These are phyloP conservation scores for Noctilio leporinus DNA, from an alignment of 2,113 vertebrate genomes.

Conservation along the genomic window DNA sequence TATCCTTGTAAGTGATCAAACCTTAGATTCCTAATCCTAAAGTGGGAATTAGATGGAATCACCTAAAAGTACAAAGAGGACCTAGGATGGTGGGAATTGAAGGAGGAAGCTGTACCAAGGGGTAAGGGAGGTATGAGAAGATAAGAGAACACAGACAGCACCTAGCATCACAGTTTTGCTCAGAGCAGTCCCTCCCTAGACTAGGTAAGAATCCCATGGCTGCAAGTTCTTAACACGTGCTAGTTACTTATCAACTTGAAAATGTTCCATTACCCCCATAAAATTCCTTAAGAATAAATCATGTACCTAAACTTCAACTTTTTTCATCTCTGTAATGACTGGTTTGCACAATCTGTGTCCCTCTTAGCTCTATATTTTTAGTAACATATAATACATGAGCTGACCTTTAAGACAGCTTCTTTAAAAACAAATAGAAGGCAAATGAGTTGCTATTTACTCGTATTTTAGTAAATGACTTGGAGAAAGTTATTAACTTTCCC, in stretches of 20 bases:
- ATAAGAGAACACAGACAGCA: neutral
- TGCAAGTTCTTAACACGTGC: neutral
- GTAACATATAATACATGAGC: neutral
- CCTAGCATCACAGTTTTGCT: neutral
- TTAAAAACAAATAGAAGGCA: neutral
- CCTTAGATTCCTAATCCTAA: neutral
- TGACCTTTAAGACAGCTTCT: neutral
- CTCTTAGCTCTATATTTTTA: neutral
- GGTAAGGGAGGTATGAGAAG: neutral
- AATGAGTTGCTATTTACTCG: neutral
- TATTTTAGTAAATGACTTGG: constrained; percentile 30
- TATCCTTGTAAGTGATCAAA: neutral
- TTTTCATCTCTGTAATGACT: neutral
- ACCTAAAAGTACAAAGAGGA: neutral
- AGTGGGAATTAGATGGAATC: neutral
- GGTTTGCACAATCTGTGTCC: neutral
- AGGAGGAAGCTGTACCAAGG: neutral
- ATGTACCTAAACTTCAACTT: neutral
- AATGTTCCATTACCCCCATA: neutral
- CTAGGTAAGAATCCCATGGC: neutral
- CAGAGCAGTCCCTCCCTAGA: neutral
- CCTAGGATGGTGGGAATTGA: neutral
- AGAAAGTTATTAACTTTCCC: constrained; percentile 23
- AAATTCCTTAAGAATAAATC: neutral
- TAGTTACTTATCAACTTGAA: neutral